These are phyloP conservation scores for Sminthopsis crassicaudata DNA, from an alignment of 2,113 vertebrate species.

Conservation along the genomic window DNA sequence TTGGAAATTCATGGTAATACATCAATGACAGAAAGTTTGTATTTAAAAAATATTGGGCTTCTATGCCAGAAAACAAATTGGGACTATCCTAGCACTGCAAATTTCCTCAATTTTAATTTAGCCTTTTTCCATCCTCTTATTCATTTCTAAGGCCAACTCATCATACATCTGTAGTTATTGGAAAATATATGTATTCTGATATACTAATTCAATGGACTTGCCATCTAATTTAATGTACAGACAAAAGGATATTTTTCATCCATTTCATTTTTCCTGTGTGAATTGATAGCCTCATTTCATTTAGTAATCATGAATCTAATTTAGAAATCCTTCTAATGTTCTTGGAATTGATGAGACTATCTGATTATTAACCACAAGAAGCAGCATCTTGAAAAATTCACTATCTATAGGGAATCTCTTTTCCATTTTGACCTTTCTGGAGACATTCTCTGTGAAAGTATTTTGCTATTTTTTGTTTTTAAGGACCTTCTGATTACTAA, in stretches of 20 bases:
- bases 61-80: neutral
- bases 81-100: neutral
- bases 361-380: neutral
- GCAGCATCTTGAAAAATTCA: neutral
- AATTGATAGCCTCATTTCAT: neutral
- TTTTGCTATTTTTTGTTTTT: neutral
- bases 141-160: neutral
- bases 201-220: neutral
- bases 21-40: neutral
- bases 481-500: neutral
- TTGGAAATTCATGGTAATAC: neutral
- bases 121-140: neutral
- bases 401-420: neutral
- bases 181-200: neutral
- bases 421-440: neutral
- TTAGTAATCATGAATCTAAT: neutral
- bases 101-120: neutral
- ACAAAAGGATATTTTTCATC: neutral
- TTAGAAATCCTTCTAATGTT: neutral
- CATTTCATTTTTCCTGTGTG: neutral
- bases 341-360: neutral
- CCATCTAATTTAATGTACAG: neutral
- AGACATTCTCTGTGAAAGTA: neutral
- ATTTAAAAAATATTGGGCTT: neutral
- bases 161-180: neutral